Percentiles rank a stretch among this genome's conserved stretches.
Conservation (phyloP, 1,140 invertebrate genomes). For the Pogonus chalceus region DNA sequence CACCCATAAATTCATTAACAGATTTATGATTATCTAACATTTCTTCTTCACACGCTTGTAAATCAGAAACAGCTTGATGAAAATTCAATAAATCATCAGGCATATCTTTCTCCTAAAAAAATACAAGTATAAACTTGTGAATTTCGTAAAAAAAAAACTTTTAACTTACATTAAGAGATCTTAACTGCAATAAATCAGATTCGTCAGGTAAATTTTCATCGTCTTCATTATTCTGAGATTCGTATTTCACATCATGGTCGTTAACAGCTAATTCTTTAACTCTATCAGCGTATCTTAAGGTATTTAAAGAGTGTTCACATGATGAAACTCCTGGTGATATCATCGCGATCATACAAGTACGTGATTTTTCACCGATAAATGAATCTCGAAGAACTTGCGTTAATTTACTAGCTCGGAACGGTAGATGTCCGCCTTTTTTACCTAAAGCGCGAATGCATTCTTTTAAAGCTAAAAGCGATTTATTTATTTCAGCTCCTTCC, state of each 20-base stretch:
- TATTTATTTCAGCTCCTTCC: slow-evolving; percentile 76
- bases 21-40: slow-evolving; percentile 87
- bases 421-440: slow-evolving; percentile 56
- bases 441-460: slow-evolving; percentile 69
- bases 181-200: slow-evolving; percentile 70
- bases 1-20: slow-evolving; percentile 62
- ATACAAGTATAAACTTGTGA: neutral
- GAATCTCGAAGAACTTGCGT: slow-evolving; percentile 68
- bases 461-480: slow-evolving; percentile 64
- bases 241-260: slow-evolving; percentile 38
- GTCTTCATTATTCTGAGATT: slow-evolving; percentile 22
- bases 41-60: slow-evolving; percentile 89
- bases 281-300: slow-evolving; percentile 69
- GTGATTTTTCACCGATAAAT: slow-evolving; percentile 62
- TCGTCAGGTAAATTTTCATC: slow-evolving; percentile 35
- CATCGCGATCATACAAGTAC: slow-evolving; percentile 77
- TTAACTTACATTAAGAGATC: slow-evolving; percentile 58
- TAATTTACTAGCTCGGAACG: slow-evolving; percentile 63
- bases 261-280: slow-evolving; percentile 53
- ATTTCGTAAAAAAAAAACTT: neutral
- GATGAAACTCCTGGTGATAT: slow-evolving; percentile 64
- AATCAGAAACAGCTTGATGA: slow-evolving; percentile 88
- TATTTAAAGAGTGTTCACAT: slow-evolving; percentile 74
- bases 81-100: slow-evolving; percentile 89
- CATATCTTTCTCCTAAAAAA: slow-evolving; percentile 65